These are phyloP conservation scores for Darevskia nairensis DNA, from an alignment of 2,797 vertebrate genomes.

Conservation along the genomic window DNA sequence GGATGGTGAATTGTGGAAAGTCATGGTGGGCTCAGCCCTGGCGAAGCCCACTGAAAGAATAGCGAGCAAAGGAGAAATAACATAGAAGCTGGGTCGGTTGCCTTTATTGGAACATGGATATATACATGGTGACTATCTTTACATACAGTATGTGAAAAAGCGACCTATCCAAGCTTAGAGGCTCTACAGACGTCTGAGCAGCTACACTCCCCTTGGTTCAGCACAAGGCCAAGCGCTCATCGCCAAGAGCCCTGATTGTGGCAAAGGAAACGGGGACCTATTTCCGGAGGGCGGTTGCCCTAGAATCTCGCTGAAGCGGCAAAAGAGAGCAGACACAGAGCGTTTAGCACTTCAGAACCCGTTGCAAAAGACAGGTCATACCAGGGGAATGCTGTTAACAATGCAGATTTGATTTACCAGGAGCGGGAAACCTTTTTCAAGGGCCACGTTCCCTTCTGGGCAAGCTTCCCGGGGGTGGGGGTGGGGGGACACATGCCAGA, in stretches of 20 bases:
- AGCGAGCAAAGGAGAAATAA: neutral
- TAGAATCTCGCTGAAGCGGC: neutral
- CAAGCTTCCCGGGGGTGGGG: too few relatives aligned
- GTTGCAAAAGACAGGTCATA: neutral
- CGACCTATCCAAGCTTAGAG: conserved; percentile 15
- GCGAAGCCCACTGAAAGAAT: too few relatives aligned
- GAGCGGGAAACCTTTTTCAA: too few relatives aligned
- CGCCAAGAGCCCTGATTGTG: neutral
- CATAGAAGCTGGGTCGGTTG: conserved; percentile 33
- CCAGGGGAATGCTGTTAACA: too few relatives aligned
- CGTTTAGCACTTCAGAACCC: neutral
- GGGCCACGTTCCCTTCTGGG: too few relatives aligned
- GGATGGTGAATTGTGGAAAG: too few relatives aligned
- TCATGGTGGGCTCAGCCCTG: neutral
- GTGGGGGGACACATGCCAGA: too few relatives aligned
- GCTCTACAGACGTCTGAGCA: neutral
- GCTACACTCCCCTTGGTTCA: conserved; percentile 15
- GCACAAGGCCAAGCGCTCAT: neutral
- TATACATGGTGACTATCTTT: neutral
- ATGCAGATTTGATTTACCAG: too few relatives aligned
- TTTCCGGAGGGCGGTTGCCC: neutral
- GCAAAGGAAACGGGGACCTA: neutral
- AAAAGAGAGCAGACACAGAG: neutral
- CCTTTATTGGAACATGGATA: conserved; percentile 43
- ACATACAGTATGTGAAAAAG: neutral